A percentile compares a stretch with the other conserved stretches of the same genome.
These are phyloP conservation scores for Lampropteryx suffumata DNA, from an alignment of 2,888 invertebrate genomes.

Conservation along the genomic window DNA sequence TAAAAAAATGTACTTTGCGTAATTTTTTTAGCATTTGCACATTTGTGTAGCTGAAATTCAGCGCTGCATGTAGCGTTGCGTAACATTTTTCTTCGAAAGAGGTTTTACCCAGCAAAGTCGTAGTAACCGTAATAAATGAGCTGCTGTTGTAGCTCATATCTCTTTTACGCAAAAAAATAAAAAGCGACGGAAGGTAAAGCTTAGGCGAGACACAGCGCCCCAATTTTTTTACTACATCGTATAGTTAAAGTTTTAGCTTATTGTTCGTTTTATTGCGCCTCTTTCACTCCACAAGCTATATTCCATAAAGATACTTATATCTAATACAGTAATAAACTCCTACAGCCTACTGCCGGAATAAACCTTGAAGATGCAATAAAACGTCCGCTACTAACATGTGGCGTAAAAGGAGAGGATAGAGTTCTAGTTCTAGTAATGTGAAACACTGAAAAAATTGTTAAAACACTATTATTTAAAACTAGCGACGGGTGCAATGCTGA, in stretches of 20 bases:
- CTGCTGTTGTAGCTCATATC: constrained; percentile 15
- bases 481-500: no score
- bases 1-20: background rate
- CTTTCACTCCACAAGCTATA: constrained; percentile 14
- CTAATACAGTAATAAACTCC: constrained; percentile 35
- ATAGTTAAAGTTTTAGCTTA: constrained; percentile 20
- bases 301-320: constrained; percentile 29
- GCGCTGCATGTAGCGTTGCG: constrained; percentile 3
- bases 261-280: constrained; percentile 22
- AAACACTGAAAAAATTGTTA: background rate
- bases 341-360: constrained; percentile 29
- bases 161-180: constrained; percentile 20
- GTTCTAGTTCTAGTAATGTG: background rate
- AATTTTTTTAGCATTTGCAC: constrained; percentile 8
- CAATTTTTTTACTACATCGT: constrained; percentile 22
- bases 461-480: no score
- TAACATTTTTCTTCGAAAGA: constrained; percentile 23
- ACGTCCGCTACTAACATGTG: constrained; percentile 10
- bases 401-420: background rate
- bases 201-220: background rate
- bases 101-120: constrained; percentile 20
- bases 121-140: constrained; percentile 24
- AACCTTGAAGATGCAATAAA: constrained; percentile 26
- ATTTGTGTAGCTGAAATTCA: constrained; percentile 5
- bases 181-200: constrained; percentile 12